phyloP scores from a whole-genome alignment of 2,113 vertebrate species.

The Syrrhaptes paradoxus region DNA sequence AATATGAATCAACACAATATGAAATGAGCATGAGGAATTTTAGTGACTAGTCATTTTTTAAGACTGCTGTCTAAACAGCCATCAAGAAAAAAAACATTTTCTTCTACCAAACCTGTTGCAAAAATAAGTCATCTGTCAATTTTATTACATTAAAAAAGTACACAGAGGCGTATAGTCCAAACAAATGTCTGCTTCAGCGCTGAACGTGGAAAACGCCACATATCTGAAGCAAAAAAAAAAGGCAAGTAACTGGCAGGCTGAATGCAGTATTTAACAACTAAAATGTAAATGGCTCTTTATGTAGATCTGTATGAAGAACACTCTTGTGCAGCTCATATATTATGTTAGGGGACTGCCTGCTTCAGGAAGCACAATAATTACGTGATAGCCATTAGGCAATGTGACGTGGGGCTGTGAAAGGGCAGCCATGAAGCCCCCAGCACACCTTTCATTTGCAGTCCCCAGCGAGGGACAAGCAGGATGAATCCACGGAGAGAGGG shows the following conservation, averaged over 20 bases:
- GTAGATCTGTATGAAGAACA: background rate
- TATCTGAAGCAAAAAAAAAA: conserved; percentile 33
- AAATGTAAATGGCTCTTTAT: conserved; percentile 38
- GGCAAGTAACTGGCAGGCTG: conserved; percentile 41
- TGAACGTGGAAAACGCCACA: conserved; percentile 73
- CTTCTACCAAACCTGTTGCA: conserved; percentile 79
- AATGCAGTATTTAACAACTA: conserved; percentile 11
- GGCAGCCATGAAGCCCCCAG: background rate
- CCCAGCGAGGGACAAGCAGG: fast-evolving
- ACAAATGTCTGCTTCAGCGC: conserved; percentile 72
- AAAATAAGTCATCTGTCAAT: conserved; percentile 81
- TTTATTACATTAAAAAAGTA: conserved; percentile 79
- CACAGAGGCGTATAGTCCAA: conserved; percentile 72
- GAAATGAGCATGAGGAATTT: conserved; percentile 82
- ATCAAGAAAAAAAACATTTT: conserved; percentile 73
- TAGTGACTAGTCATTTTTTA: conserved; percentile 83
- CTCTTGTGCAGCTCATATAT: background rate
- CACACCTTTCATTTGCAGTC: fast-evolving
- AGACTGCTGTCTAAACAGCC: conserved; percentile 78
- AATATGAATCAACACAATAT: conserved; percentile 84
- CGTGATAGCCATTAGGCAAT: background rate
- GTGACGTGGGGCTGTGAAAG: background rate
- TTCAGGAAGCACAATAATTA: background rate
- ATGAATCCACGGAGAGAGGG: background rate
- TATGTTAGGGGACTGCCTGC: background rate